These are phyloP conservation scores for Caradrina clavipalpis DNA, from an alignment of 2,888 invertebrate species.

Conservation along the genomic window DNA sequence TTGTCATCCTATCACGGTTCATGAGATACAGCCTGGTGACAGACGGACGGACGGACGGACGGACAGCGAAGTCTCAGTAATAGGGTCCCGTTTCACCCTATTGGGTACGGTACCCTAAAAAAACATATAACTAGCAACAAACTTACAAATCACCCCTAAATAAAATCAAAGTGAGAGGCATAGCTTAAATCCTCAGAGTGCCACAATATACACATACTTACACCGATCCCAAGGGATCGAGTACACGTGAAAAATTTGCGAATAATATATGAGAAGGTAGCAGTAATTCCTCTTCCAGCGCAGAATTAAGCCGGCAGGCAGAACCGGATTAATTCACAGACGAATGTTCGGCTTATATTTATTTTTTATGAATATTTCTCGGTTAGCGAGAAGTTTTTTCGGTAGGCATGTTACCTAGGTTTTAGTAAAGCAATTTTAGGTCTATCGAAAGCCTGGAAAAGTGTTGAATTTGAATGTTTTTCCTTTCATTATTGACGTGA, in stretches of 20 bases:
- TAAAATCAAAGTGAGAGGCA: not conserved
- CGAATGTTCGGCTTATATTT: constrained; percentile 25
- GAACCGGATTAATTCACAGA: constrained; percentile 44
- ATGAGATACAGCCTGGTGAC: too few species aligned
- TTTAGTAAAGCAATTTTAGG: not conserved
- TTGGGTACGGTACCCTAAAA: too few species aligned
- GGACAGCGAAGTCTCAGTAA: too few species aligned
- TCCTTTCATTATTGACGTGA: not conserved
- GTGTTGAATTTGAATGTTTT: too few species aligned
- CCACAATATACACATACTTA: not conserved
- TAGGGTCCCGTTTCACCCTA: too few species aligned
- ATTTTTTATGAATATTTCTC: constrained; percentile 32
- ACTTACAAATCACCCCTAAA: too few species aligned
- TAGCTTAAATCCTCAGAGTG: not conserved
- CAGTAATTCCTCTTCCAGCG: constrained; percentile 28
- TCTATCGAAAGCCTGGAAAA: too few species aligned
- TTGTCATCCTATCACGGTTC: too few species aligned
- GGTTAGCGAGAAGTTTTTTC: not conserved
- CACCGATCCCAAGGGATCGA: constrained; percentile 16
- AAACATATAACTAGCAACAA: too few species aligned
- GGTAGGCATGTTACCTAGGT: not conserved
- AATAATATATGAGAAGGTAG: constrained; percentile 20
- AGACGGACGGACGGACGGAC: too few species aligned
- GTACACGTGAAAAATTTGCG: constrained; percentile 30
- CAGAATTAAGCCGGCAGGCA: constrained; percentile 39